A percentile compares a stretch with the other conserved stretches of the same genome.
phyloP scores from a whole-genome alignment of 2,888 invertebrate genomes.

The Agrochola litura region DNA sequence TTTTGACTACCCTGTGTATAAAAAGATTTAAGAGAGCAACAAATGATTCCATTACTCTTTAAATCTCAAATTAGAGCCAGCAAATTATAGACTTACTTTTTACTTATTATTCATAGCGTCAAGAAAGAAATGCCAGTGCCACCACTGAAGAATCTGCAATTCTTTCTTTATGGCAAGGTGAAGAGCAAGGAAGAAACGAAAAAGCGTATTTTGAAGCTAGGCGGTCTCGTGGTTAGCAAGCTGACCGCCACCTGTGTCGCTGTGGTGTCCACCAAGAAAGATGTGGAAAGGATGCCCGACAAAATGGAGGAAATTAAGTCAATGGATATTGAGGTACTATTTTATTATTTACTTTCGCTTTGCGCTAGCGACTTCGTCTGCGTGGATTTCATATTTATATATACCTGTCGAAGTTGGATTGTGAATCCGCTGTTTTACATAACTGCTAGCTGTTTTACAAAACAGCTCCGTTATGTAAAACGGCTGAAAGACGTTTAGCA shows the following conservation, averaged over 20 bases:
- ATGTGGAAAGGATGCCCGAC: conserved; percentile 92
- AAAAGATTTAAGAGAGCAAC: neutral
- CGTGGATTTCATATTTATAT: neutral
- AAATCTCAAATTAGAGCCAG: neutral
- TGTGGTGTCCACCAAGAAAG: conserved; percentile 93
- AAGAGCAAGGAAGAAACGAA: conserved; percentile 92
- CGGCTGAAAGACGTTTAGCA: neutral
- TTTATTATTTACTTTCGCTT: neutral
- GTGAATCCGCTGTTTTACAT: neutral
- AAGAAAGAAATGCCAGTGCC: conserved; percentile 92
- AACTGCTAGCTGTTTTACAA: neutral
- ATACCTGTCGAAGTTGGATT: neutral
- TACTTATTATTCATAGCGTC: conserved; percentile 83
- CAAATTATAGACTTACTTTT: neutral
- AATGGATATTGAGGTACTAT: conserved; percentile 92
- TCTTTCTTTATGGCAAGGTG: conserved; percentile 92
- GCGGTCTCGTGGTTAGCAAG: conserved; percentile 93
- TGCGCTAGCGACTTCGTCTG: neutral
- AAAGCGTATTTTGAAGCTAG: conserved; percentile 92
- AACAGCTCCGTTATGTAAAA: too few species aligned
- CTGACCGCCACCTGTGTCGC: conserved; percentile 93
- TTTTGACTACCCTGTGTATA: too few species aligned
- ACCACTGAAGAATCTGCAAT: conserved; percentile 94
- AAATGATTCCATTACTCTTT: neutral
- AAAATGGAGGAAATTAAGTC: conserved; percentile 92